These are phyloP conservation scores for Cassiopea andromeda DNA, from an alignment of 30 jellyfish, hydroid and myxozoan species.

Conservation along the genomic window DNA sequence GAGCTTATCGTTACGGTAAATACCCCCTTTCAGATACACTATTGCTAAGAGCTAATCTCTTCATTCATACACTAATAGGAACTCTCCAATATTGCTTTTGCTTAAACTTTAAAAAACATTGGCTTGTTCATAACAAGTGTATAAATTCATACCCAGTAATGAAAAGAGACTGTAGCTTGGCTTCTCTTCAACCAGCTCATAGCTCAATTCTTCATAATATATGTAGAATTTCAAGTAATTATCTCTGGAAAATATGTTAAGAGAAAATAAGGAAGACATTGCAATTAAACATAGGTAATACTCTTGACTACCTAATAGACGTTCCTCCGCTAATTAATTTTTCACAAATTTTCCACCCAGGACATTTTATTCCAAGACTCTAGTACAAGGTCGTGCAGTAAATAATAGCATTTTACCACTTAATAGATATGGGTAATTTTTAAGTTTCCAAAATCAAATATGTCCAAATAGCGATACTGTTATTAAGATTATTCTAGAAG, in stretches of 20 bases:
- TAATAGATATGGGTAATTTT: not conserved
- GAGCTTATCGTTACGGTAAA: too few species aligned
- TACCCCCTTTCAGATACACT: too few species aligned
- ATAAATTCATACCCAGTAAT: constrained; percentile 57
- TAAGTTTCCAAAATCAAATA: not conserved
- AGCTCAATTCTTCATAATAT: constrained; percentile 74
- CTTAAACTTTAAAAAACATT: too few species aligned
- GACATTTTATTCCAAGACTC: not conserved
- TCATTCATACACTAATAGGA: too few species aligned
- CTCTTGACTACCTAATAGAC: too few species aligned
- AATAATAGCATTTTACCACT: not conserved
- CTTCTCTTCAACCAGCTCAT: constrained; percentile 75
- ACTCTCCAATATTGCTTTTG: too few species aligned
- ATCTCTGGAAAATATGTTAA: constrained; percentile 52
- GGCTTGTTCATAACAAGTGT: too few species aligned
- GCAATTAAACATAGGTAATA: not conserved
- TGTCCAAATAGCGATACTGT: not conserved
- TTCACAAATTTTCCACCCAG: too few species aligned
- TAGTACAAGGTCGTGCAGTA: not conserved
- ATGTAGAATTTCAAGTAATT: constrained; percentile 65
- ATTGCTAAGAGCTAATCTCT: too few species aligned
- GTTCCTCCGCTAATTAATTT: too few species aligned
- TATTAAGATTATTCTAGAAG: not conserved
- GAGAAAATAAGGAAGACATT: not conserved
- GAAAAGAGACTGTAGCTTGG: constrained; percentile 81